Base-by-base conservation (phyloP, 2,888 invertebrate species). In the Hemicrepidius hirtus region DNA sequence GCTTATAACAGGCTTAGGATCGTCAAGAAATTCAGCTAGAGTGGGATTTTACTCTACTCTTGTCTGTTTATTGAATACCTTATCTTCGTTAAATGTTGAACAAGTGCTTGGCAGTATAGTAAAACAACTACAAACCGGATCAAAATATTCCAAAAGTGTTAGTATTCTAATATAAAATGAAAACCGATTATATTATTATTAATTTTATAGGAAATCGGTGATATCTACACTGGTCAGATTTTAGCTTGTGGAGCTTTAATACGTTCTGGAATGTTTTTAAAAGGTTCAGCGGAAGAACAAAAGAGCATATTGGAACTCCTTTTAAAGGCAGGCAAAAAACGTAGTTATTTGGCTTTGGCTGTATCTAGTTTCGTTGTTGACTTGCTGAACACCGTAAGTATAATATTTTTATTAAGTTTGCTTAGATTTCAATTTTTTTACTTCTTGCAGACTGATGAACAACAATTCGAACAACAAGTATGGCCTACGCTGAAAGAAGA, bases 181-280 rank as follows among this genome's bases (percentile, higher is more conserved):
- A n/a, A n/a, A n/a, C n/a, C n/a, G n/a, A n/a, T n/a, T n/a, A n/a
- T n/a, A n/a, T n/a, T n/a, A n/a, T n/a, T n/a, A n/a, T n/a, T n/a
- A n/a, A n/a, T n/a, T 65, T 65, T 82, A 83, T 75, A 94, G 94
- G 94, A 94, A 88, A 91, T 91, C 80, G 93, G 92, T 40, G 93
- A 94, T 87, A 89, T 93, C 57, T 89, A 90, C 35, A 89, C 91
- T 20, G 95, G 95, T 0, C 91, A 92, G 81, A 91, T 95, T 74
- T 86, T 95, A 78, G 88, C 91, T 0, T 93, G 92, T 82, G 92
- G 93, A 20, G 92, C 94, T 2, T 82, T 94, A 35, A 89, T 94
- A 72, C 89, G 92, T 60, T 92, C 94, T 0, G 90, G 89, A 18
- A 85, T 90, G 60, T 88, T 93, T 78, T 76, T 86, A 1, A 87